Percentiles rank a stretch among this genome's conserved stretches.
These are phyloP conservation scores for Intoshia linei DNA, from an alignment of 1,140 invertebrate genomes.

Conservation along the genomic window DNA sequence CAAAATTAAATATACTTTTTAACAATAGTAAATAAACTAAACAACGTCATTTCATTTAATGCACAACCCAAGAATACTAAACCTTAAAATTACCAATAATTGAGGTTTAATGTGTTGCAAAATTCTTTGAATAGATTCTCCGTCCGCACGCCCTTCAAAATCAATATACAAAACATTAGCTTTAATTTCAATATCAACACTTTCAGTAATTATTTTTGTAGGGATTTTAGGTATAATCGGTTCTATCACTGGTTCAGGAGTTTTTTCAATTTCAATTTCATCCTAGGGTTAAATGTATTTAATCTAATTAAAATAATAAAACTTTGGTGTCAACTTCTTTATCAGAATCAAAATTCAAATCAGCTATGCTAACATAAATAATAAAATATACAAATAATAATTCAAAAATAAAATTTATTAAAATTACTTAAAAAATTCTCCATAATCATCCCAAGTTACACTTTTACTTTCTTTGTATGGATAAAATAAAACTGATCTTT, in stretches of 20 bases:
- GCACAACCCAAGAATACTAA: no score
- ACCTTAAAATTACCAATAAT: slow-evolving; percentile 34
- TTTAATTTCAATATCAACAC: slow-evolving; percentile 39
- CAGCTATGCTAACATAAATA: not conserved
- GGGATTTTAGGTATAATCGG: no score
- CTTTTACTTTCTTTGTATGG: slow-evolving; percentile 58
- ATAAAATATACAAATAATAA: not conserved
- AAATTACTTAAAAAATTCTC: slow-evolving; percentile 40
- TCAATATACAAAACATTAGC: slow-evolving; percentile 70
- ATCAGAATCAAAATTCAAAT: no score
- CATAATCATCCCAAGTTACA: slow-evolving; percentile 76
- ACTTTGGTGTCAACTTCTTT: no score
- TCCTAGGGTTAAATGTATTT: no score
- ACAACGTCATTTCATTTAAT: no score
- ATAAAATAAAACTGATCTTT: not conserved
- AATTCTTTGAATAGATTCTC: slow-evolving; percentile 69
- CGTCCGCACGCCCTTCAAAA: slow-evolving; percentile 84
- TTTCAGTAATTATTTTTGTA: slow-evolving; percentile 43
- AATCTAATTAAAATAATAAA: no score
- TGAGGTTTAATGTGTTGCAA: slow-evolving; percentile 42
- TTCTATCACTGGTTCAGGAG: no score
- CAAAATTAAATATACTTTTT: not conserved
- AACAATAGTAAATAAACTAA: not conserved
- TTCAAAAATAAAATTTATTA: not conserved
- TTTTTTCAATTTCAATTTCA: no score